A percentile compares a stretch with the other conserved stretches of the same genome.
Conservation (phyloP, 2,888 invertebrate genomes). For the Apodemia zela region DNA sequence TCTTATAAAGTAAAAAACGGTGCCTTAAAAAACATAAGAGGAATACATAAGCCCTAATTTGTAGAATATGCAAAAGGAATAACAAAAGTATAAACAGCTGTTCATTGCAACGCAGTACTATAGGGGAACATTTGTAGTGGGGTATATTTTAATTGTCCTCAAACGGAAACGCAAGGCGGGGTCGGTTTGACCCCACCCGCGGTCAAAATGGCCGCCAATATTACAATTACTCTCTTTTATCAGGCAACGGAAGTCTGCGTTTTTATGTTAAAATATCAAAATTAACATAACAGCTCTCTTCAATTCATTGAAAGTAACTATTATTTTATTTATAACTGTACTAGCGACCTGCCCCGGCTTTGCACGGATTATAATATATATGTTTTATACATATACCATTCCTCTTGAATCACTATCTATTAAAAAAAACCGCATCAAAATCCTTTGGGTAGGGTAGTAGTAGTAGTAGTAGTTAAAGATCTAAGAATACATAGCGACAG, state of each 20-base stretch:
- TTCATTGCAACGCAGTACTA: constrained; percentile 56
- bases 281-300: constrained; percentile 38
- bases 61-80: constrained; percentile 23
- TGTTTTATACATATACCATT: too few species aligned
- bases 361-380: too few species aligned
- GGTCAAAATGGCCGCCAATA: constrained; percentile 72
- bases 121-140: constrained; percentile 65
- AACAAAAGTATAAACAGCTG: constrained; percentile 38
- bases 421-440: too few species aligned
- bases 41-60: constrained; percentile 17
- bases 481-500: too few species aligned
- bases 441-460: too few species aligned
- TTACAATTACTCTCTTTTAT: constrained; percentile 68
- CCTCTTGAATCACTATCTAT: too few species aligned
- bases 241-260: constrained; percentile 51
- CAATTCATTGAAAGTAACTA: constrained; percentile 32
- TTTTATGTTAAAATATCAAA: constrained; percentile 44
- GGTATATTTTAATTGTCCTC: constrained; percentile 76
- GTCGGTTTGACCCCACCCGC: constrained; percentile 75
- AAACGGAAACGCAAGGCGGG: constrained; percentile 75
- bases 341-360: too few species aligned
- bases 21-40: background rate
- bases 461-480: too few species aligned
- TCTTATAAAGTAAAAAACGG: background rate
- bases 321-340: constrained; percentile 21